phyloP scores from a whole-genome alignment of 2,113 vertebrate genomes.

The Dermatemys mawii region DNA sequence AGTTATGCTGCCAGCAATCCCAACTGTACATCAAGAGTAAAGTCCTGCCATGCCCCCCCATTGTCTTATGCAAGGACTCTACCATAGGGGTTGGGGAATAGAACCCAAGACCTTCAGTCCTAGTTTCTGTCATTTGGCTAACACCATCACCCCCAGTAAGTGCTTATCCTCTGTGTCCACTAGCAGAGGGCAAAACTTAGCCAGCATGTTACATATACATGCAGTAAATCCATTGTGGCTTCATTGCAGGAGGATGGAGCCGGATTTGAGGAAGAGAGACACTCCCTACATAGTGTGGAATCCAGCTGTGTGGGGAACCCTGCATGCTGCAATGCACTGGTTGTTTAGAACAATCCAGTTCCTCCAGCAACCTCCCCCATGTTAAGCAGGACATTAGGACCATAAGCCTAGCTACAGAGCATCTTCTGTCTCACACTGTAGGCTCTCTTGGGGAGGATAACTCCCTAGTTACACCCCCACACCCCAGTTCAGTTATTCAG shows the following conservation, averaged over 20 bases:
- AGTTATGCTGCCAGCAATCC: constrained; percentile 28
- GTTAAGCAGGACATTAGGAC: not conserved
- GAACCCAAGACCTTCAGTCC: not conserved
- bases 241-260: not conserved
- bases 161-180: not conserved
- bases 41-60: not conserved
- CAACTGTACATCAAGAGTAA: constrained; percentile 18
- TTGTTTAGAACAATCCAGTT: not conserved
- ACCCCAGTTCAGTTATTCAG: not conserved
- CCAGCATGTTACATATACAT: rapidly evolving
- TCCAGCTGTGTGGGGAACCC: not conserved
- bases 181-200: not conserved
- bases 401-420: not conserved
- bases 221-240: not conserved
- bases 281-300: not conserved
- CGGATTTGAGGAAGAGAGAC: not conserved
- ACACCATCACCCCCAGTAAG: not conserved
- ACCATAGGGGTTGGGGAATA: not conserved
- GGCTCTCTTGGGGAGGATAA: not conserved
- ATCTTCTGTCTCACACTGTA: not conserved
- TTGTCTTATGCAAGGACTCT: not conserved
- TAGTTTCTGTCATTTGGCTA: not conserved
- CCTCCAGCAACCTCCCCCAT: not conserved
- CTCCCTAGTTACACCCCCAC: not conserved
- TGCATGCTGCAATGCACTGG: not conserved